Base-by-base conservation (phyloP, 2,113 vertebrate species). In the Triplophysa rosa region DNA sequence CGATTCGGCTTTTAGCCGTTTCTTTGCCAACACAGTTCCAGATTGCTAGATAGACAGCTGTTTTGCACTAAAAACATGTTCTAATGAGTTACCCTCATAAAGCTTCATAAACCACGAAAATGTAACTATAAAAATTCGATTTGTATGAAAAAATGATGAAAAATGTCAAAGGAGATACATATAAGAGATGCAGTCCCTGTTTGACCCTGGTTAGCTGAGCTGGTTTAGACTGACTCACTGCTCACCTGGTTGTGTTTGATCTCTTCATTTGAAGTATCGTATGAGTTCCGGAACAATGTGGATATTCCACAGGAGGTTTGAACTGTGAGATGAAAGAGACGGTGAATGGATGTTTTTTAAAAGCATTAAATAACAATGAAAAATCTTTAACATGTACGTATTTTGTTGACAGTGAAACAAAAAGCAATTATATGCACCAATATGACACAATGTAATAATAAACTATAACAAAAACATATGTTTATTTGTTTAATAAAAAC, bases 191-290 rank as follows among this genome's bases (percentile, higher is more conserved):
- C 71, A 47, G 58, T 63, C 72, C 73, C 42, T n/a, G 45, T 65
- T 52, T 76, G 40, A 76, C 73, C 45, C 61, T 65, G 24, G 59
- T 29, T 12, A 42, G 52, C 29, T 8, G 12, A 62, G 65, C 4
- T 23, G 11, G n/a, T 29, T 67, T 40, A 24, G 56, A 42, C 61
- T 45, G 56, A 24, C 37, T 26, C 33, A 33, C 0, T 14, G 11
- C 77, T 90, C 89, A 97, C 98, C 95, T 98, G 96, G 91, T 96
- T 98, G 86, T 95, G 96, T 92, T 98, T 98, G 89, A 98, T 93
- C 88, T 98, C 97, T 89, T 98, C 97, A 80, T 93, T 90, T 86
- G 95, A 93, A 0, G 96, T 95, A 87, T 95, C 94, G 83, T 98
- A 98, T 0, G 98, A 97, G 92, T 98, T 99, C 87, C 96, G 95